Evolutionary conservation across 2,888 invertebrate genomes (phyloP).

Genomic region (Pyrrhosoma nymphula): DNA sequence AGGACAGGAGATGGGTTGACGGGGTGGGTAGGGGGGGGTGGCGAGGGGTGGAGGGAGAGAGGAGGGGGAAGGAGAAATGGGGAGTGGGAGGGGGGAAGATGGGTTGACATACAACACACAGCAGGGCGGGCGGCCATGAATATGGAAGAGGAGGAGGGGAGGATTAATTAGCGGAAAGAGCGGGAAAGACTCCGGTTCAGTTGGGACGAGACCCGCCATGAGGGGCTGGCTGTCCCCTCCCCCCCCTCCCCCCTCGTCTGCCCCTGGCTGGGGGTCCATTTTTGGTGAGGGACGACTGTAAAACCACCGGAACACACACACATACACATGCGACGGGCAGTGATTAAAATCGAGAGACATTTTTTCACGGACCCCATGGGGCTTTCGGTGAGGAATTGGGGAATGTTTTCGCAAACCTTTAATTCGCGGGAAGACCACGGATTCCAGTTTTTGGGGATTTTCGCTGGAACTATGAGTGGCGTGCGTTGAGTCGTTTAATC

Average conservation of each 20-base stretch:
- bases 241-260: too few species aligned
- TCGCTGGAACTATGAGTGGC: too few species aligned
- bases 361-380: too few species aligned
- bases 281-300: not conserved
- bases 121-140: not conserved
- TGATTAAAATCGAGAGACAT: too few species aligned
- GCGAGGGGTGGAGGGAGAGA: too few species aligned
- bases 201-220: not conserved
- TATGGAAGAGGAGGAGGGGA: not conserved
- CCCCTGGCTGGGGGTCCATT: not conserved
- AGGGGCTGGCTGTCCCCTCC: not conserved
- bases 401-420: too few species aligned
- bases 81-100: not conserved
- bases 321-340: too few species aligned
- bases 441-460: too few species aligned
- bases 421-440: too few species aligned
- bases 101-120: too few species aligned
- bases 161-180: not conserved
- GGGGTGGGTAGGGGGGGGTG: not conserved
- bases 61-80: not conserved
- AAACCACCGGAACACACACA: not conserved
- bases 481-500: too few species aligned
- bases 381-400: too few species aligned
- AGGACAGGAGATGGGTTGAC: not conserved
- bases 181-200: not conserved